phyloP scores from a whole-genome alignment of 2,797 vertebrate genomes.

The Cirrhinus molitorella region DNA sequence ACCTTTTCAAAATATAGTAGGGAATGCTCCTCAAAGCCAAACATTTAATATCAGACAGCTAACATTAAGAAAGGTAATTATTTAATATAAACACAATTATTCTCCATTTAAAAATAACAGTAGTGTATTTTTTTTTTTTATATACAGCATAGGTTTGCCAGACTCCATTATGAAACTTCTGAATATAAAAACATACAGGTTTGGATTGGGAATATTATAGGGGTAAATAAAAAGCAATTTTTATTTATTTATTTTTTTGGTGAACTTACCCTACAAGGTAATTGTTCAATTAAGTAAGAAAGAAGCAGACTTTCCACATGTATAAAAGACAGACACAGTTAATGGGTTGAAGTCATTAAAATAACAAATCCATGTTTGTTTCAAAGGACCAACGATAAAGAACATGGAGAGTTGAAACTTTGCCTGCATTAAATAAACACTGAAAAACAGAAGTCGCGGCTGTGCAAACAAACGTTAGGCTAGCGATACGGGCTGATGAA shows the following conservation, averaged over 20 bases:
- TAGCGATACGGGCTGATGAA: constrained; percentile 36
- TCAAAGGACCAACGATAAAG: constrained; percentile 39
- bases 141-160: neutral
- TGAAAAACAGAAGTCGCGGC: constrained; percentile 14
- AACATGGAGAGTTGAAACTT: constrained; percentile 25
- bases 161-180: too few species aligned
- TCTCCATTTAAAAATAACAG: neutral
- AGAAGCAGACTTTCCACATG: neutral
- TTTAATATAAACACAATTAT: neutral
- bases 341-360: constrained; percentile 35
- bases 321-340: constrained; percentile 18
- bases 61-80: neutral
- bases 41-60: neutral
- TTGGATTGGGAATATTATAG: neutral
- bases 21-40: neutral
- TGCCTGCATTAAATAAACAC: constrained; percentile 34
- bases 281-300: constrained; percentile 13
- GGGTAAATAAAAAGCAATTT: neutral
- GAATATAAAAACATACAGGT: neutral
- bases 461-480: constrained; percentile 48
- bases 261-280: neutral
- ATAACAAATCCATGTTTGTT: constrained; percentile 34
- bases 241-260: neutral
- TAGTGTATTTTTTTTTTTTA: neutral
- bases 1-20: neutral